These are phyloP conservation scores for Lepeophtheirus salmonis DNA, from an alignment of 1,140 invertebrate genomes.

Conservation along the genomic window DNA sequence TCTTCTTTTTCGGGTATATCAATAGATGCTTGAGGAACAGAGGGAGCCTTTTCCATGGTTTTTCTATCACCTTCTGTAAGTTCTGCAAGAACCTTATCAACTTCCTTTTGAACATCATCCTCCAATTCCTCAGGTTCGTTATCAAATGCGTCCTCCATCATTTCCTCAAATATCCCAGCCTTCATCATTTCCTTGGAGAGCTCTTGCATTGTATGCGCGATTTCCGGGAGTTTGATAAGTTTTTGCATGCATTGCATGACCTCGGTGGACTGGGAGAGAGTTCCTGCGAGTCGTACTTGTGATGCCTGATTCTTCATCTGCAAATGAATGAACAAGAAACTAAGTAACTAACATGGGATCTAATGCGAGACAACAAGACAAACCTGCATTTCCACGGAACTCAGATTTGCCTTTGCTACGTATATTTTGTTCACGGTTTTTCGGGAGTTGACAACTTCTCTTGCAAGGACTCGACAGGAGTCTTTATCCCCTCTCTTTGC, in stretches of 20 bases:
- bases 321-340: constrained; percentile 15
- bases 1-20: constrained; percentile 10
- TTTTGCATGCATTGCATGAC: constrained; percentile 94
- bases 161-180: constrained; percentile 96
- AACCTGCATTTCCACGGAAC: constrained; percentile 80
- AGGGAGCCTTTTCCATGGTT: constrained; percentile 59
- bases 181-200: constrained; percentile 44
- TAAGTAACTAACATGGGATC: not conserved
- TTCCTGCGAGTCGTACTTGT: constrained; percentile 68
- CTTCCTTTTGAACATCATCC: constrained; percentile 24
- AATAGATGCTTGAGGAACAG: constrained; percentile 31
- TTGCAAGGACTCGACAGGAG: constrained; percentile 82
- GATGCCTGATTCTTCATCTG: constrained; percentile 33
- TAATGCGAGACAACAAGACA: not conserved
- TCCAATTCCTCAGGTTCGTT: constrained; percentile 32
- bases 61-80: constrained; percentile 59
- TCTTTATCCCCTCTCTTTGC: constrained; percentile 89
- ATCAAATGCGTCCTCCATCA: constrained; percentile 96
- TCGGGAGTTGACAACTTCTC: constrained; percentile 74
- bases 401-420: constrained; percentile 89
- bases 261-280: constrained; percentile 76
- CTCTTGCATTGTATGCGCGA: constrained; percentile 87
- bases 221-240: constrained; percentile 69
- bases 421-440: constrained; percentile 79
- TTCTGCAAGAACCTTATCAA: constrained; percentile 57